A percentile compares a stretch with the other conserved stretches of the same genome.
These are phyloP conservation scores for Oenanthe melanoleuca DNA, from an alignment of 2,113 vertebrate species.

Conservation along the genomic window DNA sequence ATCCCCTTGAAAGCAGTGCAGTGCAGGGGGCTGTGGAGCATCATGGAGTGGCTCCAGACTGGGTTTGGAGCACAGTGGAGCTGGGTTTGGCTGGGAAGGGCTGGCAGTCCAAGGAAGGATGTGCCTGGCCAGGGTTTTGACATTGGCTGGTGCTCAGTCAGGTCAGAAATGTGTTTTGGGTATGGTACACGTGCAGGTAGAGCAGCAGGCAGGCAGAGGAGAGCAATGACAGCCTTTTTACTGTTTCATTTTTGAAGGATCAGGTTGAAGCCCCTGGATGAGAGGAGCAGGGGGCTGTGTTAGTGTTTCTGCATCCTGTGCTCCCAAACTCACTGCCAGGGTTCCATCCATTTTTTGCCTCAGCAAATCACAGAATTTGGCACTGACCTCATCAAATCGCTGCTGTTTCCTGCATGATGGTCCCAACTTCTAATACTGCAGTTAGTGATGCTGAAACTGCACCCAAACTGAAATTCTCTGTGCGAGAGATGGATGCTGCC, in stretches of 20 bases:
- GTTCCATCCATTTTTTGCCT: neutral
- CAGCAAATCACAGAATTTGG: neutral
- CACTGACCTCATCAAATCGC: neutral
- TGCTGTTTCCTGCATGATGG: neutral
- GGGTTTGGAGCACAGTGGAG: neutral
- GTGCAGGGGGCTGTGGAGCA: neutral
- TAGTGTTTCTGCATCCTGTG: neutral
- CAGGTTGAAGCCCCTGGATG: neutral
- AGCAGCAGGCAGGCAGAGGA: neutral
- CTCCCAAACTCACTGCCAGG: neutral
- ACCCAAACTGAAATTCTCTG: neutral
- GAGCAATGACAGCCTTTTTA: neutral
- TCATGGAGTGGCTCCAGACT: fast-evolving
- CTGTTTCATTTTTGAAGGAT: neutral
- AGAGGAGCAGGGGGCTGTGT: neutral
- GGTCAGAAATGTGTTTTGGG: neutral
- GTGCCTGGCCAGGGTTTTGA: neutral
- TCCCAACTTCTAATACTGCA: neutral
- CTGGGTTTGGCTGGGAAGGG: neutral
- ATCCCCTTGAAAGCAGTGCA: neutral
- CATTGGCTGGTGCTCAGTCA: neutral
- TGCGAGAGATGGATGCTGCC: neutral
- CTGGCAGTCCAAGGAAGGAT: neutral
- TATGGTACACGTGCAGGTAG: neutral
- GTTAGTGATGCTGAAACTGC: neutral